Evolutionary conservation across 1,140 invertebrate species (phyloP).

Genomic region (Belonocnema kinseyi): DNA sequence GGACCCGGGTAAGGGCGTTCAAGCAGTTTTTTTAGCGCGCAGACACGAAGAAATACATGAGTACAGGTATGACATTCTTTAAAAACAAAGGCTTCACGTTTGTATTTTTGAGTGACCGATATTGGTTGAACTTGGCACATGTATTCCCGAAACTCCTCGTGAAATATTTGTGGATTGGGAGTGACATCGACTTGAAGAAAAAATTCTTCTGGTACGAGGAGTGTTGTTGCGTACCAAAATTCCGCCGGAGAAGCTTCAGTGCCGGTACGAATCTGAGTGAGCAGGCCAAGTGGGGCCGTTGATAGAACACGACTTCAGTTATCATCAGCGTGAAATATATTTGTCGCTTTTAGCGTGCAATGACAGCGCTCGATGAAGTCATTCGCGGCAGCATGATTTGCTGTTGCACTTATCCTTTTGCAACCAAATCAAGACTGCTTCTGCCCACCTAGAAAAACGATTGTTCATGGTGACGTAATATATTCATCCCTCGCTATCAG

Average conservation of each 20-base stretch:
- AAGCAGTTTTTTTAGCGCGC: constrained; percentile 25
- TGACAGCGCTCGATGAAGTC: constrained; percentile 62
- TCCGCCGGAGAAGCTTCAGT: constrained; percentile 53
- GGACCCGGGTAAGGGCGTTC: constrained; percentile 46
- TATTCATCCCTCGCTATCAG: constrained; percentile 52
- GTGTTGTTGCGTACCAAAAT: constrained; percentile 47
- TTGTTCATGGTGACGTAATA: constrained; percentile 72
- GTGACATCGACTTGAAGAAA: background rate
- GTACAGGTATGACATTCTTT: constrained; percentile 48
- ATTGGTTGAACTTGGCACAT: constrained; percentile 4
- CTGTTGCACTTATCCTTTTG: constrained; percentile 38
- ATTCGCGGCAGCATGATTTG: constrained; percentile 60
- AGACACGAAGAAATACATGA: constrained; percentile 46
- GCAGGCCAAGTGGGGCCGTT: constrained; percentile 48
- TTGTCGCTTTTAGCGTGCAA: constrained; percentile 55
- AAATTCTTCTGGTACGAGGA: constrained; percentile 49
- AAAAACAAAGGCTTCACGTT: constrained; percentile 38
- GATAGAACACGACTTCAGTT: constrained; percentile 42
- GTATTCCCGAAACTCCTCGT: constrained; percentile 5
- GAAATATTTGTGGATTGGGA: constrained; percentile 10
- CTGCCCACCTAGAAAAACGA: constrained; percentile 69
- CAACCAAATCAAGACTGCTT: constrained; percentile 55
- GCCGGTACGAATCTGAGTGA: constrained; percentile 36
- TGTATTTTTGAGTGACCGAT: background rate
- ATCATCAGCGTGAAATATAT: constrained; percentile 35